These are phyloP conservation scores for Philopotamus ludificatus DNA, from an alignment of 1,140 invertebrate species.

Conservation along the genomic window DNA sequence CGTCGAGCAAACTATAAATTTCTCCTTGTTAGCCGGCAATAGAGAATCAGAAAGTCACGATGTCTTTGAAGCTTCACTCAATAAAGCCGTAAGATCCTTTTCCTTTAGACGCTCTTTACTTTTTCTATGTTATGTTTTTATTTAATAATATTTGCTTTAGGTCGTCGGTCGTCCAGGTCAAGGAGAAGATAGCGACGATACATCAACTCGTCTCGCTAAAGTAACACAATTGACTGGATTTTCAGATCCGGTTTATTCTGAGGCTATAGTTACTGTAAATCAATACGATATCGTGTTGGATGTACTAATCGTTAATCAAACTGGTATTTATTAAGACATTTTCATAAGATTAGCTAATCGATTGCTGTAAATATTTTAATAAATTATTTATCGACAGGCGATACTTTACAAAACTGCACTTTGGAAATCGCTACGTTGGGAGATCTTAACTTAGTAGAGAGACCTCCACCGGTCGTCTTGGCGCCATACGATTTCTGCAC, in stretches of 20 bases:
- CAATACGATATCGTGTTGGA: conserved; percentile 99
- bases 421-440: conserved; percentile 96
- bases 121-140: neutral
- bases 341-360: neutral
- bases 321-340: conserved; percentile 57
- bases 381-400: conserved; percentile 53
- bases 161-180: conserved; percentile 40
- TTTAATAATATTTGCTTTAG: conserved; percentile 16
- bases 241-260: conserved; percentile 98
- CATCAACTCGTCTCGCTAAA: conserved; percentile 37
- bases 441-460: conserved; percentile 96
- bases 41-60: conserved; percentile 77
- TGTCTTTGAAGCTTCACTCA: conserved; percentile 93
- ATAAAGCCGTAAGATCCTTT: conserved; percentile 65
- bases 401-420: conserved; percentile 97
- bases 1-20: conserved; percentile 59
- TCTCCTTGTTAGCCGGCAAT: conserved; percentile 73
- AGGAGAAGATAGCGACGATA: conserved; percentile 35
- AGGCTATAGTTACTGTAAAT: conserved; percentile 98
- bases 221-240: conserved; percentile 99
- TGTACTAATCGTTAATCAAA: conserved; percentile 97
- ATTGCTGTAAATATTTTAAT: conserved; percentile 1
- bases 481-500: conserved; percentile 97
- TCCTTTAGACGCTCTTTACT: no score
- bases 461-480: conserved; percentile 91